Base-by-base conservation (phyloP, 23 tunicate species). In the Ciona savignyi region DNA sequence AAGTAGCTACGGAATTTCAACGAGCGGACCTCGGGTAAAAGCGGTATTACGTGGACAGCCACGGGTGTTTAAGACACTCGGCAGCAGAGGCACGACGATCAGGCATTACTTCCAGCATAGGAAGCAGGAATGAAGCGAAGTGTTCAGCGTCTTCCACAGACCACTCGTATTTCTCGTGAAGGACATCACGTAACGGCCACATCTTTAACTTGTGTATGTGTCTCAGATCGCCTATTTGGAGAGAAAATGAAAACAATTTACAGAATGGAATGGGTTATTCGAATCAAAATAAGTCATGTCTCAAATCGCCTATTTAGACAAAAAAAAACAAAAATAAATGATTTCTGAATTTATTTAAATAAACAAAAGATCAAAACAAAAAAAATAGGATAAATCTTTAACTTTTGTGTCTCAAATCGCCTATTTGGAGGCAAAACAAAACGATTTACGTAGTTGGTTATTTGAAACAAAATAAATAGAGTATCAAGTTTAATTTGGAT, bases 151-250 rank as follows among this genome's bases (percentile, higher is more conserved):
- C 99, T 0, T 84, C 84, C 0, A 67, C 85, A 1, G 81, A 48
- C 99, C 99, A 95, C 60, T 95, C 99, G 72, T 95, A 95, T 48
- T 95, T 95, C 62, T 95, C 99, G 2, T 87, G 35, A 11, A 95
- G 78, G 24, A 95, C 99, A 2, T 95, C 96, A 0, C 78, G 77
- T 69, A 95, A 62, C 20, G 92, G 92, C 99, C 99, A 95, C 92
- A 90, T 90, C 81, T 95, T 95, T 67, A 95, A 67, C 67, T 84
- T 95, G 67, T 80, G 86, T 30, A 95, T 95, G 32, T 90, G 96
- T 4, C 99, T 93, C 9, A 95, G 78, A 19, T 90, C 90, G 48
- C 99, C 99, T 90, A 77, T 35, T 42, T 20, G 79, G n/a, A 25
- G 26, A 56, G 65, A 77, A 35, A 65, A 75, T 23, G 51, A 68